A percentile compares a stretch with the other conserved stretches of the same genome.
Evolutionary conservation across 1,140 invertebrate species (phyloP).

Genomic region (Bursaphelenchus mucronatus): DNA sequence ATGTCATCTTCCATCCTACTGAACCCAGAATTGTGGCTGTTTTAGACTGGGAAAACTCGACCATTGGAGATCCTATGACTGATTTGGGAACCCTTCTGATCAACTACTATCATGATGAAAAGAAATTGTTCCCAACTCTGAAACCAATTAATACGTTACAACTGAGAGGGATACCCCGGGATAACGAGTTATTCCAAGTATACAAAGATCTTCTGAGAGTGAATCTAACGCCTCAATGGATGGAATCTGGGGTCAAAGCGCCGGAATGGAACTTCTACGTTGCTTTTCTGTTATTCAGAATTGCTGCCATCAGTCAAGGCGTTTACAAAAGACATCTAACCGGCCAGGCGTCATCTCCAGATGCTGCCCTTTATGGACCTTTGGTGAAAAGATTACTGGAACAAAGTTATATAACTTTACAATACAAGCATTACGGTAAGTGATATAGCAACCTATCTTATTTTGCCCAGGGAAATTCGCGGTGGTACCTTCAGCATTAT

Average conservation of each 20-base stretch:
- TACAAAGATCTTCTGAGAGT: slow-evolving; percentile 2
- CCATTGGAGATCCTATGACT: slow-evolving; percentile 63
- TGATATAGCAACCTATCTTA: too few species aligned
- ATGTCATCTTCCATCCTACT: slow-evolving; percentile 60
- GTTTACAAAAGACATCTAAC: slow-evolving; percentile 32
- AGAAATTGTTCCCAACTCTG: slow-evolving; percentile 10
- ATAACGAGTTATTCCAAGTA: neutral
- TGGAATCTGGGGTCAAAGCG: neutral
- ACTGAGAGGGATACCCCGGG: neutral
- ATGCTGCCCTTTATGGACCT: slow-evolving; percentile 51
- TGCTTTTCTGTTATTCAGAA: slow-evolving; percentile 62
- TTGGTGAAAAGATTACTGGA: slow-evolving; percentile 57
- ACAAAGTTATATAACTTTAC: slow-evolving; percentile 32
- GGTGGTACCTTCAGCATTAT: slow-evolving; percentile 56
- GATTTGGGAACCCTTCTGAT: slow-evolving; percentile 62
- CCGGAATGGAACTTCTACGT: slow-evolving; percentile 62
- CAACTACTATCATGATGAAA: slow-evolving; percentile 50
- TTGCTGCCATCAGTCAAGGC: slow-evolving; percentile 62
- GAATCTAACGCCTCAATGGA: neutral
- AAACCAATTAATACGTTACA: neutral
- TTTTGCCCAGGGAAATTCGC: slow-evolving; percentile 48
- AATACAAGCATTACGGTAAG: too few species aligned
- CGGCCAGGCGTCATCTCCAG: slow-evolving; percentile 60
- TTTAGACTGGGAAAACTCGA: slow-evolving; percentile 65
- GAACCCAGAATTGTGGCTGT: slow-evolving; percentile 62